A percentile compares a stretch with the other conserved stretches of the same genome.
Conservation (phyloP, 2,113 vertebrate genomes). For the Caranx melampygus region DNA sequence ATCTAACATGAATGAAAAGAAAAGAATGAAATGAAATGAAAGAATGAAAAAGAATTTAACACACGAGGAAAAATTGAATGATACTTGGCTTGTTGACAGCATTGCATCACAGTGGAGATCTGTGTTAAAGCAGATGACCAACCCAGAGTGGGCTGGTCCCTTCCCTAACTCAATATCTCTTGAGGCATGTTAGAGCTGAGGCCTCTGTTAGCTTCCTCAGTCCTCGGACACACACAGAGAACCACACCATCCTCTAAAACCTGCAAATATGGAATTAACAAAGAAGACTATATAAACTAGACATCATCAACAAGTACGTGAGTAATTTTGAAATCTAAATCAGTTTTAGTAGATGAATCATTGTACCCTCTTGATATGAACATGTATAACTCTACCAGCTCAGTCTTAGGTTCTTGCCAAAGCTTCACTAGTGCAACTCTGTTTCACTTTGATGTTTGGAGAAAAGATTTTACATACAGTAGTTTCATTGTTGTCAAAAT, state of each 20-base stretch:
- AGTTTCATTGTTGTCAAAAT: neutral
- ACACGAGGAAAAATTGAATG: neutral
- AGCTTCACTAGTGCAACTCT: neutral
- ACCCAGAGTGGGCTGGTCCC: constrained; percentile 64
- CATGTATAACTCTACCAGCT: neutral
- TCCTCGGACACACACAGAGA: constrained; percentile 11
- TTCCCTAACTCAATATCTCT: constrained; percentile 71
- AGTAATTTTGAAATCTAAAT: neutral
- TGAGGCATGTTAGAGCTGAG: constrained; percentile 56
- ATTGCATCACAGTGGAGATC: constrained; percentile 62
- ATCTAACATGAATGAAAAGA: neutral
- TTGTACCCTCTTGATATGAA: neutral
- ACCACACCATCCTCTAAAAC: constrained; percentile 6
- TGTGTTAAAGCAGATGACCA: constrained; percentile 66
- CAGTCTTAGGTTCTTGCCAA: neutral
- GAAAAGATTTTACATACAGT: constrained; percentile 17
- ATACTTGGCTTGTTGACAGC: constrained; percentile 23
- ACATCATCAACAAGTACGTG: constrained; percentile 32
- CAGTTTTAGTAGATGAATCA: neutral
- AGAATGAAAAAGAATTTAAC: no score
- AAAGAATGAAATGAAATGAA: neutral
- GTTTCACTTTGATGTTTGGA: constrained; percentile 6
- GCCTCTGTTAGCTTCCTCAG: constrained; percentile 20
- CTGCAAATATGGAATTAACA: constrained; percentile 58
- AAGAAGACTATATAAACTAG: neutral